Percentiles rank a stretch among this genome's conserved stretches.
These are phyloP conservation scores for Taphrorychus bicolor DNA, from an alignment of 2,888 invertebrate species.

Conservation along the genomic window DNA sequence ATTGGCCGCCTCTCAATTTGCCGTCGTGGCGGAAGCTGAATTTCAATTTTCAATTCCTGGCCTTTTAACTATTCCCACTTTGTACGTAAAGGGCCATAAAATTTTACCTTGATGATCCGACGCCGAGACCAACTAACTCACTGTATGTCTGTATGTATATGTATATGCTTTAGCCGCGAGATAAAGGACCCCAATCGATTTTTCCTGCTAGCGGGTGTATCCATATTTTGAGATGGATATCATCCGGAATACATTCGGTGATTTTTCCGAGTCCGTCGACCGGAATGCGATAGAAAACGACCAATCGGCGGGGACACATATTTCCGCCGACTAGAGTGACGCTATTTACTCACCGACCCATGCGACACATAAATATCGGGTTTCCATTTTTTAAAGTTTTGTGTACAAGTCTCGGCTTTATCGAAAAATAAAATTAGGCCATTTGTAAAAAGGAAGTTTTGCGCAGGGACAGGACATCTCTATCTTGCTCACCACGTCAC, in stretches of 20 bases:
- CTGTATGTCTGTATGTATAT: too few relatives aligned
- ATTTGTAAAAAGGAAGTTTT: not conserved
- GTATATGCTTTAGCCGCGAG: not conserved
- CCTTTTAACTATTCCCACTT: constrained; percentile 46
- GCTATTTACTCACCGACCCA: constrained; percentile 32
- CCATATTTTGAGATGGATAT: constrained; percentile 38
- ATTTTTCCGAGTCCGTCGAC: constrained; percentile 34
- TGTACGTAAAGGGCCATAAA: constrained; percentile 41
- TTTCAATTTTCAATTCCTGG: constrained; percentile 51
- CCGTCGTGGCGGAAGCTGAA: constrained; percentile 42
- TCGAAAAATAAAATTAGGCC: not conserved
- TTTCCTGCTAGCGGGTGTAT: constrained; percentile 22
- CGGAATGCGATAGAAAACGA: constrained; percentile 41
- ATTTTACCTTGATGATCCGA: constrained; percentile 21
- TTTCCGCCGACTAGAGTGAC: constrained; percentile 41
- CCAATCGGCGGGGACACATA: constrained; percentile 43
- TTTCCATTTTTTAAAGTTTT: constrained; percentile 23
- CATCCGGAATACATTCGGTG: constrained; percentile 39
- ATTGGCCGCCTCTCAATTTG: constrained; percentile 42
- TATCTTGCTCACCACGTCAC: too few relatives aligned
- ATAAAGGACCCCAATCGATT: constrained; percentile 19
- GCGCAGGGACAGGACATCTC: too few relatives aligned
- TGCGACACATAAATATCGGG: constrained; percentile 28
- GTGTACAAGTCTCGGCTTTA: not conserved
- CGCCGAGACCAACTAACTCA: not conserved